A percentile compares a stretch with the other conserved stretches of the same genome.
phyloP scores from a whole-genome alignment of 2,888 invertebrate genomes.

The Cyaniris semiargus region DNA sequence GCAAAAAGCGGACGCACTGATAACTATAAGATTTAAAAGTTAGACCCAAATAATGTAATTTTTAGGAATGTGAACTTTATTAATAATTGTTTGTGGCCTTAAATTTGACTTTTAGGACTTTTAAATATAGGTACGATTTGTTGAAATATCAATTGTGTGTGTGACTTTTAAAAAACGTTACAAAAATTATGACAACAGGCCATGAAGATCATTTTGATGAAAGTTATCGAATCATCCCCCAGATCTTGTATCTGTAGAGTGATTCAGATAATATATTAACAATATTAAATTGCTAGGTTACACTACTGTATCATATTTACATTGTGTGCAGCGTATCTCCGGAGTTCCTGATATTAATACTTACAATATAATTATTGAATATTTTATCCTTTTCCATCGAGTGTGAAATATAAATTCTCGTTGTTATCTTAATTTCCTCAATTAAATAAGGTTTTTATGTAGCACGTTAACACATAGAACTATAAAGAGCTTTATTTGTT shows the following conservation, averaged over 20 bases:
- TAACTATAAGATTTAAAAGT: no score
- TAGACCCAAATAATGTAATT: no score
- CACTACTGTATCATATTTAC: not conserved
- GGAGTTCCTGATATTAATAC: conserved; percentile 37
- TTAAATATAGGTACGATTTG: no score
- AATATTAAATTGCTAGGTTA: no score
- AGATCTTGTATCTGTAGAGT: no score
- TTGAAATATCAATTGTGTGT: not conserved
- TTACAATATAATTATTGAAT: conserved; percentile 35
- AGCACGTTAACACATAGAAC: conserved; percentile 45
- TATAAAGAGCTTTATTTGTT: conserved; percentile 39
- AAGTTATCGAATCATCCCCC: not conserved
- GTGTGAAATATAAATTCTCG: conserved; percentile 32
- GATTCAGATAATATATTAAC: no score
- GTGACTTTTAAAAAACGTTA: not conserved
- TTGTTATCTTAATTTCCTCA: conserved; percentile 57
- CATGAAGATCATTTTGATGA: not conserved
- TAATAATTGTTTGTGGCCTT: no score
- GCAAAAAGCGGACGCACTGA: not conserved
- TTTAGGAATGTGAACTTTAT: not conserved
- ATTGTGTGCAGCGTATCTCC: conserved; percentile 30
- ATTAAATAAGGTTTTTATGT: conserved; percentile 59
- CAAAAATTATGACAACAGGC: not conserved
- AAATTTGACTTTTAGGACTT: no score
- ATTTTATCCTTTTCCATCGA: conserved; percentile 33